These are phyloP conservation scores for Syngnathus typhle DNA, from an alignment of 2,113 vertebrate species.

Conservation along the genomic window DNA sequence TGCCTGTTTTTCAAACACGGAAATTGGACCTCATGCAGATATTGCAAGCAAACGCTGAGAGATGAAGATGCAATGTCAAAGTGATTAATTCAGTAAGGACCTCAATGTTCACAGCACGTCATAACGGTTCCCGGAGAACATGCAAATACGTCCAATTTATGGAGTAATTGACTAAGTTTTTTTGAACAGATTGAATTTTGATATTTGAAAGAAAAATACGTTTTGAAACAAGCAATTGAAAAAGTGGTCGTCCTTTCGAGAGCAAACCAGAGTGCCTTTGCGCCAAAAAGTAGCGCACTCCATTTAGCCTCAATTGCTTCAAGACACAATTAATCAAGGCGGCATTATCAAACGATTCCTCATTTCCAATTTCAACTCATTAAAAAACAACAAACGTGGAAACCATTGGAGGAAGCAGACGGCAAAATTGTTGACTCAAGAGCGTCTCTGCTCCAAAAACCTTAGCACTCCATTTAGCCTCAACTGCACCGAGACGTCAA, in stretches of 20 bases:
- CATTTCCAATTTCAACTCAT: no score
- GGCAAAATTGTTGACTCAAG: no score
- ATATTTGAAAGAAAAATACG: no score
- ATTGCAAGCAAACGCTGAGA: not conserved
- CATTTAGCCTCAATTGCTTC: not conserved
- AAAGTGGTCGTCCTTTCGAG: not conserved
- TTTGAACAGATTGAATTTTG: no score
- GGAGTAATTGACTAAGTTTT: no score
- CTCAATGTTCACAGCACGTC: not conserved
- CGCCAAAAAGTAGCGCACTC: not conserved
- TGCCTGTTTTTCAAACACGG: slow-evolving; percentile 15
- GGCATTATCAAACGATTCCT: no score
- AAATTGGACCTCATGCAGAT: not conserved
- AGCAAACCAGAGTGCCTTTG: not conserved
- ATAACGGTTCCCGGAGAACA: not conserved
- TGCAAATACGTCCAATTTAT: not conserved
- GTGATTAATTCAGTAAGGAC: not conserved
- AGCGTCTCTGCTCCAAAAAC: no score
- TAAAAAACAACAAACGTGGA: no score
- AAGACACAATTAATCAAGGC: not conserved
- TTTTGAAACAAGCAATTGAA: no score
- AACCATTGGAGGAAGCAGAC: no score
- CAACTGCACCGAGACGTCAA: no score
- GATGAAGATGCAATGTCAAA: not conserved
- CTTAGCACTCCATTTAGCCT: no score